These are phyloP conservation scores for Megaceryle alcyon DNA, from an alignment of 2,797 vertebrate genomes.

Conservation along the genomic window DNA sequence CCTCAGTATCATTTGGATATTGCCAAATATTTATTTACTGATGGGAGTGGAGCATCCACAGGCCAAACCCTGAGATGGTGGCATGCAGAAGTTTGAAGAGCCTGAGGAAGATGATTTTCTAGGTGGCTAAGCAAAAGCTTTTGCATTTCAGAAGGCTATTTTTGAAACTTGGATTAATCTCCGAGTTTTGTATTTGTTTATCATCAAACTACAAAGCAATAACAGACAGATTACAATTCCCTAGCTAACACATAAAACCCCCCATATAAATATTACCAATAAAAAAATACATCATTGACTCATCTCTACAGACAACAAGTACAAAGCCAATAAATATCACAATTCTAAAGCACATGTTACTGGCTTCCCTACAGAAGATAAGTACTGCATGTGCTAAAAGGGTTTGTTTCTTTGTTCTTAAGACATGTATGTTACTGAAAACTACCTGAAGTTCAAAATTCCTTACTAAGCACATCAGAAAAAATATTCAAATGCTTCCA, in stretches of 20 bases:
- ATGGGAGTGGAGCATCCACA: background rate
- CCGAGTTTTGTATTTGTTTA: conserved; percentile 56
- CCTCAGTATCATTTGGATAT: background rate
- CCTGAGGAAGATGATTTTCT: background rate
- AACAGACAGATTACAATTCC: conserved; percentile 50
- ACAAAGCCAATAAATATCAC: conserved; percentile 72
- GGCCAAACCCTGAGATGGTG: background rate
- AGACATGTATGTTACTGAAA: conserved; percentile 16
- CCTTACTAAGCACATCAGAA: background rate
- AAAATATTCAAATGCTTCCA: background rate
- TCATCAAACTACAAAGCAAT: conserved; percentile 51
- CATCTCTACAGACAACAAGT: conserved; percentile 45
- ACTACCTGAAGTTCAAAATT: background rate
- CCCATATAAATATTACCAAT: conserved; percentile 59
- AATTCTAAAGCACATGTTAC: conserved; percentile 49
- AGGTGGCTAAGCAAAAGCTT: background rate
- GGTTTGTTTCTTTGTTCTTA: background rate
- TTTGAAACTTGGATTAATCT: conserved; percentile 23
- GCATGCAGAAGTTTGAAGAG: background rate
- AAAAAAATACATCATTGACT: conserved; percentile 45
- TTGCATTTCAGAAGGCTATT: background rate
- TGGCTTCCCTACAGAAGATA: background rate
- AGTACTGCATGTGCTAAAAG: conserved; percentile 37
- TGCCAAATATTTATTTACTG: background rate
- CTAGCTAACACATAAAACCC: conserved; percentile 18